Conservation (phyloP, 1,140 invertebrate genomes). For the Bicyclus anynana region DNA sequence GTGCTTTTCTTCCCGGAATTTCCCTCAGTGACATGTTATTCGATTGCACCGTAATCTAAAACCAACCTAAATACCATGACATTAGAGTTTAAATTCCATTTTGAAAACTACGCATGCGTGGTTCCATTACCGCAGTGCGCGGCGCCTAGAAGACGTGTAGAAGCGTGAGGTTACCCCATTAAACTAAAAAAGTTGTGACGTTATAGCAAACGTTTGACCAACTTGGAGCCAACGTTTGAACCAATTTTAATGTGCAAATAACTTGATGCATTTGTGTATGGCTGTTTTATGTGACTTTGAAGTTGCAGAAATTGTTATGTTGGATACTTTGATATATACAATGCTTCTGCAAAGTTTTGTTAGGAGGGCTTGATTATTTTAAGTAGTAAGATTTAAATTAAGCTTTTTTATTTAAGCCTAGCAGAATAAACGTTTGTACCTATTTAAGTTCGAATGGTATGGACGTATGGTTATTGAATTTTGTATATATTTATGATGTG, state of each 20-base stretch:
- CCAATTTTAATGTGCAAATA: background rate
- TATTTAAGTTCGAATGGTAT: too few species aligned
- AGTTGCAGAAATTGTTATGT: too few species aligned
- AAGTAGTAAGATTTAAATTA: too few species aligned
- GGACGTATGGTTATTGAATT: too few species aligned
- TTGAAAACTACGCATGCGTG: conserved; percentile 52
- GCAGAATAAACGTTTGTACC: too few species aligned
- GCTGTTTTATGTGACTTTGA: too few species aligned
- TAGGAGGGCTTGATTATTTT: too few species aligned
- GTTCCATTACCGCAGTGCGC: conserved; percentile 49
- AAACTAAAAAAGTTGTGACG: conserved; percentile 38
- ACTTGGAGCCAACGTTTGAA: conserved; percentile 15
- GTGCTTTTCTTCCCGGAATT: conserved; percentile 26
- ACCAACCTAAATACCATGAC: background rate
- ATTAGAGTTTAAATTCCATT: conserved; percentile 18
- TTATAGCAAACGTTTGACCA: conserved; percentile 36
- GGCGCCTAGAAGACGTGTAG: conserved; percentile 41
- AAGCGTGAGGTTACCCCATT: conserved; percentile 43
- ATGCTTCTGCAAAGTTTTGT: too few species aligned
- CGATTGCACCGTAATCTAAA: background rate
- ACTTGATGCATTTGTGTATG: background rate
- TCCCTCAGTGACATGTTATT: conserved; percentile 27
- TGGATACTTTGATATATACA: too few species aligned
- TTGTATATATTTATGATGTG: too few species aligned
- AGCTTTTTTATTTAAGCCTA: too few species aligned